Evolutionary conservation across 2,797 vertebrate genomes (phyloP).

Genomic region (Gambusia yucatana): DNA sequence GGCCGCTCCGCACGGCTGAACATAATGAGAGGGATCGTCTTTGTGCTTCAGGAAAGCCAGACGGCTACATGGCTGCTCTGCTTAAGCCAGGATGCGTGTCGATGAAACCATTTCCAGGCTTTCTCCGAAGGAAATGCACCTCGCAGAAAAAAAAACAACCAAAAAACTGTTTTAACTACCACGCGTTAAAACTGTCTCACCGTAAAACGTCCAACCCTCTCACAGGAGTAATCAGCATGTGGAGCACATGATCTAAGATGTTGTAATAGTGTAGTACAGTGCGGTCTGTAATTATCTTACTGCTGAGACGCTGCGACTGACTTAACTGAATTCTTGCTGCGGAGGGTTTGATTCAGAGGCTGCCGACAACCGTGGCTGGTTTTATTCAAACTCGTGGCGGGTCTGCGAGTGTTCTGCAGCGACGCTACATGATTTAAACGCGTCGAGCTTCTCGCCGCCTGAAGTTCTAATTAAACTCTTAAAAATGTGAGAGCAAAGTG

Average conservation of each 20-base stretch:
- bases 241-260: conserved; percentile 33
- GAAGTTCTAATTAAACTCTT: conserved; percentile 64
- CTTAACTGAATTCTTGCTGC: conserved; percentile 50
- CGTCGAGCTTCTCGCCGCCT: conserved; percentile 19
- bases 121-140: conserved; percentile 45
- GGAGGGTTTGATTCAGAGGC: conserved; percentile 27
- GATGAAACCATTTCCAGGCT: conserved; percentile 26
- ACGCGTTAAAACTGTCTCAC: conserved; percentile 20
- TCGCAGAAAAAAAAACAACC: neutral
- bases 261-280: conserved; percentile 6
- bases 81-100: conserved; percentile 25
- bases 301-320: conserved; percentile 34
- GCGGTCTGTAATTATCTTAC: conserved; percentile 49
- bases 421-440: conserved; percentile 17
- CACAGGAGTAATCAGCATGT: conserved; percentile 20
- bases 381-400: neutral
- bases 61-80: conserved; percentile 37
- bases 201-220: conserved; percentile 8
- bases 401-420: conserved; percentile 14
- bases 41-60: conserved; percentile 39
- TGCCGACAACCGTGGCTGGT: neutral
- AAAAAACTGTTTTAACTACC: neutral
- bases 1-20: conserved; percentile 61
- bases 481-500: conserved; percentile 54
- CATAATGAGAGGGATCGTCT: conserved; percentile 74